phyloP scores from a whole-genome alignment of 1,140 invertebrate genomes.

The Caligus rogercresseyi region DNA sequence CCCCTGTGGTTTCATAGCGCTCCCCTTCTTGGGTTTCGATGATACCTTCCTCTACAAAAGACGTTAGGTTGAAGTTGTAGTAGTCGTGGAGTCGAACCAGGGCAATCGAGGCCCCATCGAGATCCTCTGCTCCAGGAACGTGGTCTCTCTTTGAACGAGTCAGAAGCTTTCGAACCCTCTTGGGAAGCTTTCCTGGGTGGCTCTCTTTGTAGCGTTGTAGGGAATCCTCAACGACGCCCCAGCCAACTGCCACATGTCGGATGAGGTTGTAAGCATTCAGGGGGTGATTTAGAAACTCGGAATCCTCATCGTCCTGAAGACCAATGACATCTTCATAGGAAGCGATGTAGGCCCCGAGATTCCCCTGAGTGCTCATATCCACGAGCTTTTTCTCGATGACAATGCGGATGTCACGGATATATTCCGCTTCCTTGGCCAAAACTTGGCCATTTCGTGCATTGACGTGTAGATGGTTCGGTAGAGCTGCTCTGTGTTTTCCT shows the following conservation, averaged over 20 bases:
- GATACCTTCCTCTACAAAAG: conserved; percentile 10
- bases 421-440: conserved; percentile 1
- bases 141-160: conserved; percentile 1
- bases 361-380: background rate
- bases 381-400: conserved; percentile 17
- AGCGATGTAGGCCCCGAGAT: conserved; percentile 1
- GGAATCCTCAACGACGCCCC: conserved; percentile 9
- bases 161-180: conserved; percentile 2
- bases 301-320: conserved; percentile 10
- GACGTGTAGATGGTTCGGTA: conserved; percentile 12
- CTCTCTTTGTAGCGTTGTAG: conserved; percentile 2
- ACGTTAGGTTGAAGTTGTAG: conserved; percentile 34
- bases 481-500: background rate
- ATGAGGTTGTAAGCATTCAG: conserved; percentile 17
- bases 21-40: conserved; percentile 1
- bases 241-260: conserved; percentile 15
- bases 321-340: conserved; percentile 17
- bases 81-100: conserved; percentile 39
- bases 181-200: background rate
- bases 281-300: conserved; percentile 4
- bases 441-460: conserved; percentile 9
- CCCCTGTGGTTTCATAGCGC: conserved; percentile 6
- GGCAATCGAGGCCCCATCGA: conserved; percentile 36
- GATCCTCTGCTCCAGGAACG: conserved; percentile 35
- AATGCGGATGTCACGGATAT: conserved; percentile 4